Evolutionary conservation across 2,113 vertebrate genomes (phyloP), one percentile per base, ranked within the genome.

Genomic region (Rallus limicola): DNA sequence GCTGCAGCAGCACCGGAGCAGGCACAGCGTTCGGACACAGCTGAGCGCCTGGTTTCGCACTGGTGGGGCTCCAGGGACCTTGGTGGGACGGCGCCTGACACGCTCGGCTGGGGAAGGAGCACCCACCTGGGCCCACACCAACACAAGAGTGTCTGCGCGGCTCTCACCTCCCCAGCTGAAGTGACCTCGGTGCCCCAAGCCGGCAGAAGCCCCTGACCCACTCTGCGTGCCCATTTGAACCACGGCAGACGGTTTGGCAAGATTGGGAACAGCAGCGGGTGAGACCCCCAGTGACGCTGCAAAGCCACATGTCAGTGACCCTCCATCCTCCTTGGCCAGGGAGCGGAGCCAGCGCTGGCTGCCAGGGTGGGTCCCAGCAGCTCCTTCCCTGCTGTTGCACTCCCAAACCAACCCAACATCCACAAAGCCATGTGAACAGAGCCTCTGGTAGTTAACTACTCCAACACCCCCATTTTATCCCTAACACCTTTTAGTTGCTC

Each of bases 111-210:
- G 34, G 36, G 59, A 55, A 16, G 19, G 31, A 56, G 64, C 71
- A 34, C 48, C 36, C 56, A 34, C 40, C 55, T 2, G 7, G 63
- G 20, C 48, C 50, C 70, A 9, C 2, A 1, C 55, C 5, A 4
- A 36, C 33, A 2, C 2, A 26, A 50, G 3, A 4, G 9, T 53
- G n/a, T 64, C 50, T 2, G 1, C 20, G 53, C 33, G 3, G 1
- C 7, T 6, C 55, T 77, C 55, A 10, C 28, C 21, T 13, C 42
- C 63, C 69, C 46, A 7, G 46, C 33, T 46, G 76, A 26, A n/a
- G n/a, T 24, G 46, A 29, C 17, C 40, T 48, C 5, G 2, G 48
- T 28, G 34, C 58, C 50, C n/a, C 1, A 6, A 34, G n/a, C 36
- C 2, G 4, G 15, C 29, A 16, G 46, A 11, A 36, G 56, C 36